A percentile compares a stretch with the other conserved stretches of the same genome.
Conservation (phyloP, 2,113 vertebrate species). For the Bothrops jararaca region DNA sequence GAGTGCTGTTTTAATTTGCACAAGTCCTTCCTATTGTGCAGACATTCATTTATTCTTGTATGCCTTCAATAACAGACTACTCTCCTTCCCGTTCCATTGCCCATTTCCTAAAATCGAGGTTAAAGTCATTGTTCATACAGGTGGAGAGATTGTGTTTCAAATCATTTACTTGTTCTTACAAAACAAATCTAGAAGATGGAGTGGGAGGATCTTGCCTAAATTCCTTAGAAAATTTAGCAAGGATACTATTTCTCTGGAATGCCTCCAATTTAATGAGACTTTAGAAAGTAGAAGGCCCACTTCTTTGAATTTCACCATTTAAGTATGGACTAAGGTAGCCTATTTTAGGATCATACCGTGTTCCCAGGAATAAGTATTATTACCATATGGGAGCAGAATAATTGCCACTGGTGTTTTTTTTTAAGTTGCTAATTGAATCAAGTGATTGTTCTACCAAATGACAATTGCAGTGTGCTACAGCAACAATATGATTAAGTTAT, state of each 20-base stretch:
- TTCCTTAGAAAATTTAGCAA: not conserved
- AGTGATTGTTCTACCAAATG: not conserved
- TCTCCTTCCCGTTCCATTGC: not conserved
- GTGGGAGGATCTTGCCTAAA: not conserved
- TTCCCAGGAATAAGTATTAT: not conserved
- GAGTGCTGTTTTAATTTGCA: slow-evolving; percentile 38
- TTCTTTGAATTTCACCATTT: not conserved
- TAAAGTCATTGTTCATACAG: slow-evolving; percentile 22
- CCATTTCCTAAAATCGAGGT: slow-evolving; percentile 12
- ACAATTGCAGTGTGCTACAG: not conserved
- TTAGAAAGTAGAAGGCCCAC: not conserved
- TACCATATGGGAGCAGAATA: not conserved
- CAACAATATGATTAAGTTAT: not conserved
- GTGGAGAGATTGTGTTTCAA: slow-evolving; percentile 43
- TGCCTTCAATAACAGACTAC: slow-evolving; percentile 9
- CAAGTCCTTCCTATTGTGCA: slow-evolving; percentile 23
- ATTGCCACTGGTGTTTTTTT: not conserved
- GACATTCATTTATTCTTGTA: slow-evolving; percentile 31
- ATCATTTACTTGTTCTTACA: not conserved
- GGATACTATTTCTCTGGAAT: not conserved
- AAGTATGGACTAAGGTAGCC: not conserved
- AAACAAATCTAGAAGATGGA: not conserved
- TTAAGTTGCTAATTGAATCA: not conserved
- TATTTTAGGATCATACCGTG: not conserved
- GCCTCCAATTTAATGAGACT: not conserved